A percentile compares a stretch with the other conserved stretches of the same genome.
These are phyloP conservation scores for Drosophila eugracilis DNA, from an alignment of 1,140 invertebrate species.

Conservation along the genomic window DNA sequence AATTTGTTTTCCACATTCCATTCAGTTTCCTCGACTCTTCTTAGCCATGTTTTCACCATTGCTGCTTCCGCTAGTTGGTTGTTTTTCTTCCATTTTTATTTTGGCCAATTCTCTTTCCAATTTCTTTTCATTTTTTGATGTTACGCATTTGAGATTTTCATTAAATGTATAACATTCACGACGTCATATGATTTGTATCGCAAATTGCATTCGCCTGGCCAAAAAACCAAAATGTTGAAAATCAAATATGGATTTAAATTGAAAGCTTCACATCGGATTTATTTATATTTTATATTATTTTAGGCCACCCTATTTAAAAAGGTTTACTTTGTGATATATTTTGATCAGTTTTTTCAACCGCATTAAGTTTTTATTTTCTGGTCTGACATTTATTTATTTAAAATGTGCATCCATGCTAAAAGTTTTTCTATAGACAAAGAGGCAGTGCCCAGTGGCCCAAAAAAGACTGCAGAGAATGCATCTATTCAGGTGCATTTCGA, in stretches of 20 bases:
- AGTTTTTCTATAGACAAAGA: background rate
- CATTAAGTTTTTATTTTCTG: constrained; percentile 19
- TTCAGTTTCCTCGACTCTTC: constrained; percentile 47
- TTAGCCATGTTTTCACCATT: constrained; percentile 52
- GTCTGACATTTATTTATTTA: constrained; percentile 12
- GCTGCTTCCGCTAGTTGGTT: constrained; percentile 24
- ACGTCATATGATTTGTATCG: constrained; percentile 20
- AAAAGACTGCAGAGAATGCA: background rate
- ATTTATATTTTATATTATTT: background rate
- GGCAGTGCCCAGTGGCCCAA: constrained; percentile 9
- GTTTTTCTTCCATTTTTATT: background rate
- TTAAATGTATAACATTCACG: constrained; percentile 22
- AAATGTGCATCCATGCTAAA: constrained; percentile 13
- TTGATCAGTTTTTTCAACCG: constrained; percentile 3
- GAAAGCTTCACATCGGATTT: background rate
- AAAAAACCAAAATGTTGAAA: background rate
- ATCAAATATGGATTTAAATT: background rate
- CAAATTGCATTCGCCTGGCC: constrained; percentile 4
- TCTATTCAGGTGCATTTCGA: constrained; percentile 24
- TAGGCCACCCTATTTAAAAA: constrained; percentile 10
- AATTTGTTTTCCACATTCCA: constrained; percentile 74
- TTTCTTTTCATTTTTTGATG: background rate
- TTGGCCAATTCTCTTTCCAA: background rate
- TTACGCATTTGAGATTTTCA: constrained; percentile 48
- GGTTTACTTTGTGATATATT: background rate